Evolutionary conservation across 2,797 vertebrate genomes (phyloP).

Genomic region (Myotis daubentonii): DNA sequence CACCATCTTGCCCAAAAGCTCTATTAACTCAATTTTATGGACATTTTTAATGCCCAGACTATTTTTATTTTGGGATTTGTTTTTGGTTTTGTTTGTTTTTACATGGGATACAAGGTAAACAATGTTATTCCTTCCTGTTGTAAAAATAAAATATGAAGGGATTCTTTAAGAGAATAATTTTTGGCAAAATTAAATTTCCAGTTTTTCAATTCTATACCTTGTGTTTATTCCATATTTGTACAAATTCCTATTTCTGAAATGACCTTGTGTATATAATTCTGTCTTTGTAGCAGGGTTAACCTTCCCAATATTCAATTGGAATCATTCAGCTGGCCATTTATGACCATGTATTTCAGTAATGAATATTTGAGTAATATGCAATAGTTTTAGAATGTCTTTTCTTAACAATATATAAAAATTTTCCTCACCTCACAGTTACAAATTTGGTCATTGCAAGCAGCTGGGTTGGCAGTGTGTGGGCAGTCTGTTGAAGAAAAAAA

Average conservation of each 20-base stretch:
- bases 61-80: neutral
- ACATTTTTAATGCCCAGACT: neutral
- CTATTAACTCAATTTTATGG: neutral
- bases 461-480: neutral
- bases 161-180: neutral
- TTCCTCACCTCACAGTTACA: neutral
- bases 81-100: conserved; percentile 40
- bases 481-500: neutral
- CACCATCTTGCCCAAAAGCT: neutral
- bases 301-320: neutral
- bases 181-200: neutral
- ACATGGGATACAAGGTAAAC: neutral
- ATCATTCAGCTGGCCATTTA: neutral
- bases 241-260: neutral
- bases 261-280: neutral
- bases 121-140: neutral
- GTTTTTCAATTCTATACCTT: neutral
- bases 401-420: conserved; percentile 6
- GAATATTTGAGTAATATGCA: neutral
- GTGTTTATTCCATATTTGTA: neutral
- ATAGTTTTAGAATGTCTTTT: conserved; percentile 8
- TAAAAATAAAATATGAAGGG: neutral
- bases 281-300: neutral
- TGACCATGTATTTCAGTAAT: neutral
- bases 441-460: conserved; percentile 23